phyloP scores from a whole-genome alignment of 2,888 invertebrate species.

The Ptilodon capucinus region DNA sequence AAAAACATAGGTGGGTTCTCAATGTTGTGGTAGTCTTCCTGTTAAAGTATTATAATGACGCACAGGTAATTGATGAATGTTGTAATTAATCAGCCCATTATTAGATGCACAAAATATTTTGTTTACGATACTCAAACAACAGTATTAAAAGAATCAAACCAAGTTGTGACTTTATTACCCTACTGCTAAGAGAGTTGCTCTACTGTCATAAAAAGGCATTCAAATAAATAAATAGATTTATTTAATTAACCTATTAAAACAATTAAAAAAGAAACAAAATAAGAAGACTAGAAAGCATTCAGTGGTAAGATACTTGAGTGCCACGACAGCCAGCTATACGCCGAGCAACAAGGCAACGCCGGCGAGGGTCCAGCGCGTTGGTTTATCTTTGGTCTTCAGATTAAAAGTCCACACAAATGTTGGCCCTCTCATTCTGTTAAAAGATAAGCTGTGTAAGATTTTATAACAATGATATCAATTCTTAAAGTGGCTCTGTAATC shows the following conservation, averaged over 20 bases:
- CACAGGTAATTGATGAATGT: constrained; percentile 35
- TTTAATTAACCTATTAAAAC: constrained; percentile 1
- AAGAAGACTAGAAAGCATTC: constrained; percentile 1
- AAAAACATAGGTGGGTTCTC: constrained; percentile 8
- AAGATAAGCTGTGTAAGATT: neutral
- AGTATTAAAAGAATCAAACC: neutral
- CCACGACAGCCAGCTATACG: constrained; percentile 74
- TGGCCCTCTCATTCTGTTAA: constrained; percentile 88
- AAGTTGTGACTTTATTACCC: constrained; percentile 9
- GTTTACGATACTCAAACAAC: constrained; percentile 31
- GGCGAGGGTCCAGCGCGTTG: constrained; percentile 95
- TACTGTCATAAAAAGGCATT: neutral
- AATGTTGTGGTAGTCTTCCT: constrained; percentile 60
- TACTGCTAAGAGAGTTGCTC: too few species aligned
- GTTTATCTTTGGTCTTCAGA: constrained; percentile 92
- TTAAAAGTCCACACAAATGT: constrained; percentile 99
- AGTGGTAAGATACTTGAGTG: neutral
- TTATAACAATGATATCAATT: too few species aligned
- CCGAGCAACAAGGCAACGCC: constrained; percentile 96
- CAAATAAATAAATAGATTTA: constrained; percentile 3
- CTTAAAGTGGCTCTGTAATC: too few species aligned
- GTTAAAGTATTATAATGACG: constrained; percentile 41
- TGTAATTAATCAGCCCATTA: constrained; percentile 33
- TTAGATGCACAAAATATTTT: constrained; percentile 45
- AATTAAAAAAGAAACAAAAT: constrained; percentile 5